Base-by-base conservation (phyloP, 2,113 vertebrate genomes). In the Salvelinus sp. region DNA sequence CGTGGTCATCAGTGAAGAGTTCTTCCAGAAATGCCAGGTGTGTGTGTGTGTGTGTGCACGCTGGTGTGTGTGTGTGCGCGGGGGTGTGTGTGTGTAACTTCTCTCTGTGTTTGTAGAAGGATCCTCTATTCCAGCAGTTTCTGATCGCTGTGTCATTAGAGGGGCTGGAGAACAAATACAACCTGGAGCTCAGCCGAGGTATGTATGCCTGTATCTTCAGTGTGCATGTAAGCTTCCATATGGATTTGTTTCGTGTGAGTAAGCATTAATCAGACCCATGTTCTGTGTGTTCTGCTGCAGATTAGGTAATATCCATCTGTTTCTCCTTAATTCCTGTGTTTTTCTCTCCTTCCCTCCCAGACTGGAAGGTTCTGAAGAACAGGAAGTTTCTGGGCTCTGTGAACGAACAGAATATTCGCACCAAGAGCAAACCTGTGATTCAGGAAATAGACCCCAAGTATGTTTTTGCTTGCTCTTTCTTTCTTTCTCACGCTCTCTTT, bases 151-250 rank as follows among this genome's bases (percentile, higher is more conserved):
- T 97, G 1, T 95, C 91, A 70, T 85, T 95, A 57, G 96, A 97
- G 79, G 96, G 96, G 38, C 88, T 97, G 64, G 95, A 96, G 77
- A 95, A 95, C 79, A 97, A 97, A 74, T 96, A 97, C 69, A 79
- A 75, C 4, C 47, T 96, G 72, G 88, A 93, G 20, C 81, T 97
- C 5, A 95, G 86, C 78, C 80, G 94, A 80, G 95, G 96, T 94
- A 50, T 13, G 77, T 54, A 16, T 10, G 10, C 25, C 27, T 38
- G 20, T 20, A 44, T 28, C 18, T 38, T 7, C 3, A 3, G 27
- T 67, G 48, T 28, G 25, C 2, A 14, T 14, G n/a, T 13, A 18
- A 50, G 44, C n/a, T 20, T 50, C 10, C 25, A 22, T 54, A 2
- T 63, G 60, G 20, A 63, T 63, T 25, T 6, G 6, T 33, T 28